Base-by-base conservation (phyloP, 2,113 vertebrate genomes). In the Brachyhypopomus gauderio region DNA sequence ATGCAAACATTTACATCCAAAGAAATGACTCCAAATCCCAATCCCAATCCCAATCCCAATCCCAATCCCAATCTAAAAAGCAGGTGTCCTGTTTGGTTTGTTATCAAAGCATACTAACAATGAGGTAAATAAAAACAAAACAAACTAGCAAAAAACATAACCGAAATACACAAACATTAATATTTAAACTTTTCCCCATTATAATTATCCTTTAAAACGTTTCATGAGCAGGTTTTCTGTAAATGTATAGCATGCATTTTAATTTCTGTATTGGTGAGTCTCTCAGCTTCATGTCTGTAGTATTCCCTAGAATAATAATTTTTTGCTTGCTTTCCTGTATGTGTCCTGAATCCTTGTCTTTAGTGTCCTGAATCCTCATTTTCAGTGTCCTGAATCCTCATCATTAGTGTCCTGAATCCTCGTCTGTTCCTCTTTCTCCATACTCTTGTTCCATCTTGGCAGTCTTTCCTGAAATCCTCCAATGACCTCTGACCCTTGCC, bases 171-270 rank as follows among this genome's bases (percentile, higher is more conserved):
- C 90, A 92, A 92, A 92, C 89, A 91, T 90, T 89, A 92, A 90
- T 89, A 91, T 87, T 89, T 84, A 82, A 89, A 89, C 80, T 89
- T 85, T 85, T 38, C 7, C 90, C 90, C 86, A 88, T 90, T 86
- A 83, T 84, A 85, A 91, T 91, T 90, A 89, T 91, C 87, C 88
- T 88, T 92, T 92, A 91, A 92, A 93, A 93, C 88, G 86, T 92
- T 85, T 90, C 89, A 90, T 92, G 91, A 93, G 91, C 91, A 94
- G 90, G 89, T 91, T 91, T 89, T 89, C 91, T 92, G 92, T 90
- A 91, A 91, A 92, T 93, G 90, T 88, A 90, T 92, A 92, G 92
- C 93, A 94, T 94, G 93, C 93, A 93, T 89, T 89, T 94, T 91
- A 89, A 90, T 92, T 92, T 92, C 87, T 92, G 92, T 91, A 90